phyloP scores from a whole-genome alignment of 2,888 invertebrate species.

The Machimus rusticus region DNA sequence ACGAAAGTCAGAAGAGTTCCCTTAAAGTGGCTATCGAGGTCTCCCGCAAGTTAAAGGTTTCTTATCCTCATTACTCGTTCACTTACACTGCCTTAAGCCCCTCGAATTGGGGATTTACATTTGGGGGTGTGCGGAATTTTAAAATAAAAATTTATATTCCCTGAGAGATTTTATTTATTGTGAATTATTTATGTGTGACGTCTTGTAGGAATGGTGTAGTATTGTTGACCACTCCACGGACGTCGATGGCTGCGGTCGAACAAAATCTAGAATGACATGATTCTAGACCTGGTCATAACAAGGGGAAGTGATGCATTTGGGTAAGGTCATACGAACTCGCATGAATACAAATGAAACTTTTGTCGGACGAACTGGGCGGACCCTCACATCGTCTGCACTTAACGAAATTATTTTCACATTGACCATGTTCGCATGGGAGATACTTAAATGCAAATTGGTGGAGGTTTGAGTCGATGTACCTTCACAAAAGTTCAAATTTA shows the following conservation, averaged over 20 bases:
- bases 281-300: not conserved
- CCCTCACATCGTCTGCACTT: not conserved
- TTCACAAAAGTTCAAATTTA: not conserved
- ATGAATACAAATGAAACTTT: conserved; percentile 20
- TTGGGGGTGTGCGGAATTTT: not conserved
- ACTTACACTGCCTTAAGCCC: not conserved
- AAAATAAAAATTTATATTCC: conserved; percentile 25
- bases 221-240: not conserved
- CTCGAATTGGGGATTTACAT: conserved; percentile 16
- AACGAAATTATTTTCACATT: not conserved
- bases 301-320: conserved; percentile 10
- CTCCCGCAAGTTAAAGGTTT: not conserved
- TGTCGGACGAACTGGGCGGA: not conserved
- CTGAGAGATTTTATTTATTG: conserved; percentile 17
- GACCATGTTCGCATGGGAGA: not conserved
- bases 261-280: not conserved
- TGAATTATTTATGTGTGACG: conserved; percentile 4
- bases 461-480: not conserved
- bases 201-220: not conserved
- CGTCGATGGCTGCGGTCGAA: not conserved
- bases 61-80: conserved; percentile 17
- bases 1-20: not conserved
- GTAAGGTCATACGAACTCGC: not conserved
- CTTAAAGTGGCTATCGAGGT: not conserved
- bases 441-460: not conserved